Evolutionary conservation across 1,140 invertebrate species (phyloP).

Genomic region (Aphelenchoides besseyi): DNA sequence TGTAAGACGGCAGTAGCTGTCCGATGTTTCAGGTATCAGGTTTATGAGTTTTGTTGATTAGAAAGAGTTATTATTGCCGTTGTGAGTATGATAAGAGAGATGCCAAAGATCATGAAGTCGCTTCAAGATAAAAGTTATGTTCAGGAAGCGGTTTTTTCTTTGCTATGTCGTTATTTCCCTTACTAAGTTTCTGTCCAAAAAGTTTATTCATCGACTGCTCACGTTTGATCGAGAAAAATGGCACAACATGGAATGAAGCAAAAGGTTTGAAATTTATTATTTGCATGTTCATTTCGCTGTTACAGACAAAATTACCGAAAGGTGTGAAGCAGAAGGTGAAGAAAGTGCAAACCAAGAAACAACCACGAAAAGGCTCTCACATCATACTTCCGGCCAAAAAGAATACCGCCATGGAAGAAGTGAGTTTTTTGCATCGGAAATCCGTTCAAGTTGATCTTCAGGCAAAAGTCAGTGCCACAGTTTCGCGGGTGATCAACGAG

Average conservation of each 20-base stretch:
- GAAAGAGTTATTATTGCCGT: no score
- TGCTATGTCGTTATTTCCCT: no score
- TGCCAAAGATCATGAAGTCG: no score
- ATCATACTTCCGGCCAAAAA: not conserved
- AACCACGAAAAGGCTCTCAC: not conserved
- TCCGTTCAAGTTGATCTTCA: not conserved
- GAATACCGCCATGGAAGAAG: not conserved
- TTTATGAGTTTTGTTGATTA: no score
- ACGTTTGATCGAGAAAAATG: not conserved
- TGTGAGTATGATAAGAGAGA: no score
- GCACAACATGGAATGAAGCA: not conserved
- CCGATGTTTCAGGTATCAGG: no score
- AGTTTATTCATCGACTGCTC: no score
- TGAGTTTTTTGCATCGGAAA: no score
- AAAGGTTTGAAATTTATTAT: not conserved
- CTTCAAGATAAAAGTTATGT: no score
- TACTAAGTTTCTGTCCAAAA: no score
- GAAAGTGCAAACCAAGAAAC: not conserved
- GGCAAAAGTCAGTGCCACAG: not conserved
- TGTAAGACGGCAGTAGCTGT: not conserved
- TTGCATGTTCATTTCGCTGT: not conserved
- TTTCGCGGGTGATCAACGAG: not conserved
- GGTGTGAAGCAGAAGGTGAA: constrained; percentile 1
- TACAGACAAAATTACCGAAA: not conserved
- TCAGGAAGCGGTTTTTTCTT: no score